Base-by-base conservation (phyloP, 2,888 invertebrate genomes). In the Drosophila lutescens region DNA sequence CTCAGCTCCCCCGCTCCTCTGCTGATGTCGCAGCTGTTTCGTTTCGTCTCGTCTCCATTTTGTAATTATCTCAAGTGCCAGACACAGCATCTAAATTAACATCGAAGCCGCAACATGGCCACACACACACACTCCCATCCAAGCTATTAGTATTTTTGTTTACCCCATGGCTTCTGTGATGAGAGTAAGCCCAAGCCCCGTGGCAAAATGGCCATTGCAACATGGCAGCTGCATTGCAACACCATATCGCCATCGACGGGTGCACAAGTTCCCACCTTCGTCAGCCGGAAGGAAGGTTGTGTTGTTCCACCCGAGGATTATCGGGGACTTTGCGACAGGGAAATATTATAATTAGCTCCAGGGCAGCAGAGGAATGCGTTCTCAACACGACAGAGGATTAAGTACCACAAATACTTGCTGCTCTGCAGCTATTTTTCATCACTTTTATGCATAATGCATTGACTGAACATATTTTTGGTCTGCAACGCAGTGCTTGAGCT, bases 21-120 rank as follows among this genome's bases (percentile, higher is more conserved):
- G 36, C 17, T 32, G 10, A 17, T 49, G 56, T 59, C 17, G 46
- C 53, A 63, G 72, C 58, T 54, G 55, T 63, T 70, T 59, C 26
- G 26, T 26, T 26, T 26, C 26, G 26, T 26, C 0, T 26, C 26
- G 43, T 49, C 71, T 77, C 50, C 73, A 68, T 71, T 76, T 78
- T 78, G 79, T 80, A 89, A 89, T 89, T 89, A 86, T 74, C 79
- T 79, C 70, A 79, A 85, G 78, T 83, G 88, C 74, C 85, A 85
- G 65, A 67, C 63, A 62, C 84, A 78, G 74, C 54, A 70, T 59
- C 66, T 38, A 75, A 67, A 75, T 65, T 61, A 77, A 49, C 57
- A 36, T 70, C 41, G 38, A 36, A 57, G 54, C 32, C 44, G 44
- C 41, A 49, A 56, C 17, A 53, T 17, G 17, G 32, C 20, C 9